phyloP scores from a whole-genome alignment of 2,888 invertebrate species.

The Caenorhabditis auriculariae region DNA sequence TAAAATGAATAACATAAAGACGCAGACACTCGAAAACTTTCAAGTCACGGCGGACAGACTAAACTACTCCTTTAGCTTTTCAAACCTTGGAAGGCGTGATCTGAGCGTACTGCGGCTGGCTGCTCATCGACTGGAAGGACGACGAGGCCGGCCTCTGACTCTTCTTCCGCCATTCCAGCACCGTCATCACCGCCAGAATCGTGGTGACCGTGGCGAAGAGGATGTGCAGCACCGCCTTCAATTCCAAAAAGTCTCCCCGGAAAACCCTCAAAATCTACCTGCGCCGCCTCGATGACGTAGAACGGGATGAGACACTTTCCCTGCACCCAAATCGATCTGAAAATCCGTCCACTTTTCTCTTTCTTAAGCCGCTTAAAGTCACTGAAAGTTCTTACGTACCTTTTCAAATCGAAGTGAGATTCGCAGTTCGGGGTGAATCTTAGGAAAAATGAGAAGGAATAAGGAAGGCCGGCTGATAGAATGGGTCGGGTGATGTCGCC shows the following conservation, averaged over 20 bases:
- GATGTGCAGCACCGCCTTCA: slow-evolving; percentile 39
- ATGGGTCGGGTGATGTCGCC: slow-evolving; percentile 39
- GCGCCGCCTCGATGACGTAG: slow-evolving; percentile 41
- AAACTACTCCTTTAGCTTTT: neutral
- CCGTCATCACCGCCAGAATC: slow-evolving; percentile 19
- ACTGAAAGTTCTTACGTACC: slow-evolving; percentile 2
- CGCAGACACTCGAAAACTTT: too few species aligned
- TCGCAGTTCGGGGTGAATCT: slow-evolving; percentile 49
- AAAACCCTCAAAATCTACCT: too few species aligned
- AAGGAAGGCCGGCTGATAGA: slow-evolving; percentile 51
- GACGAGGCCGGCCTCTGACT: too few species aligned
- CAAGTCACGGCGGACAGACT: too few species aligned
- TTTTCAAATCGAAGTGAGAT: slow-evolving; percentile 49
- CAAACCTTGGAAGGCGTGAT: too few species aligned
- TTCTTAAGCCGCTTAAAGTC: neutral
- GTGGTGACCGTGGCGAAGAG: slow-evolving; percentile 35
- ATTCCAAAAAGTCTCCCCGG: too few species aligned
- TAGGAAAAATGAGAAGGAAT: slow-evolving; percentile 54
- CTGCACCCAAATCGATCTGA: slow-evolving; percentile 33
- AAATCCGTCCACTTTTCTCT: slow-evolving; percentile 5
- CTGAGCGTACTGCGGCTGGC: too few species aligned
- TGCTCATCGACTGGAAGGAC: too few species aligned
- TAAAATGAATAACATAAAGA: too few species aligned
- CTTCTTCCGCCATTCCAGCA: slow-evolving; percentile 17
- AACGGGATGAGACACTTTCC: slow-evolving; percentile 37